Percentiles rank a stretch among this genome's conserved stretches.
phyloP scores from a whole-genome alignment of 2,113 vertebrate species.

The Rhizomys pruinosus region DNA sequence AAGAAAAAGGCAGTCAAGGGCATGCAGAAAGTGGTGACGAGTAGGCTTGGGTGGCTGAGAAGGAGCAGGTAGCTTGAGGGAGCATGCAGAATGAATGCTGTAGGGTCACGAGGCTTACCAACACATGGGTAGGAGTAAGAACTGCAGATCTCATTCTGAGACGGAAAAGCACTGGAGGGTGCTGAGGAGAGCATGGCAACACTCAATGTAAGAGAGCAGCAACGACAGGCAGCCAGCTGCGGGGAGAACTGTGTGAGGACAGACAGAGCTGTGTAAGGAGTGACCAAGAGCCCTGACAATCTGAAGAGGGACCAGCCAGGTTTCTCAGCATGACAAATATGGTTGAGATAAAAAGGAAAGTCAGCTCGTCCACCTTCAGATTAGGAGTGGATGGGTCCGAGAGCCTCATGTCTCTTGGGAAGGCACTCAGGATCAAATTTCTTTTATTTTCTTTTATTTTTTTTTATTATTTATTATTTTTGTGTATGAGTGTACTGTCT shows the following conservation, averaged over 20 bases:
- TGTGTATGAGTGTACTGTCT: too few relatives aligned
- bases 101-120: fast-evolving
- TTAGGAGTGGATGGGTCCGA: conserved; percentile 99
- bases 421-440: conserved; percentile 99
- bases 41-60: too few relatives aligned
- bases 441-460: too few relatives aligned
- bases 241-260: too few relatives aligned
- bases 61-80: neutral
- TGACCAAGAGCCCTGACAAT: neutral
- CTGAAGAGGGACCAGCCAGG: neutral
- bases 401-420: conserved; percentile 99
- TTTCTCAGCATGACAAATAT: neutral
- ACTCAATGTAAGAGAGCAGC: too few relatives aligned
- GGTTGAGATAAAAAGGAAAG: neutral
- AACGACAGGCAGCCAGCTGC: too few relatives aligned
- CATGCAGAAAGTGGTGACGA: neutral
- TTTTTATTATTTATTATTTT: too few relatives aligned
- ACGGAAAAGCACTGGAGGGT: neutral
- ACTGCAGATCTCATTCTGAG: neutral
- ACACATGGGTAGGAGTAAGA: neutral
- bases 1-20: neutral
- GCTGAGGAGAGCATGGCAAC: neutral
- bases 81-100: too few relatives aligned
- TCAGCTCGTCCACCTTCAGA: conserved; percentile 94
- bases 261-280: neutral